These are phyloP conservation scores for Coilia nasus DNA, from an alignment of 2,797 vertebrate genomes.

Conservation along the genomic window DNA sequence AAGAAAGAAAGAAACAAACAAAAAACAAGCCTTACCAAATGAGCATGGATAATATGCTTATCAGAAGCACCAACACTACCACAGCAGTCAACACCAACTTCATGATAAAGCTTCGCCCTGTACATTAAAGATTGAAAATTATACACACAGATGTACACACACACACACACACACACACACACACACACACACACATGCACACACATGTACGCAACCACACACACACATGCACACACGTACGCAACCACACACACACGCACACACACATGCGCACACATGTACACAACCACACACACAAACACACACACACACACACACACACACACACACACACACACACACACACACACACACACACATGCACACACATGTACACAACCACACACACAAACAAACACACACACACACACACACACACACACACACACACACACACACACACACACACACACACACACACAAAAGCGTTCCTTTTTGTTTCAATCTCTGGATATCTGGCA, in stretches of 20 bases:
- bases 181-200: conserved; percentile 27
- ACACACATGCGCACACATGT: neutral
- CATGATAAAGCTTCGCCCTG: neutral
- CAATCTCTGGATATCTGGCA: too few species aligned
- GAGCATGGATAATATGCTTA: neutral
- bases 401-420: conserved; percentile 34
- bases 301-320: conserved; percentile 27
- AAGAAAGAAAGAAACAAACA: neutral
- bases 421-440: too few species aligned
- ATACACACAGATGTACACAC: neutral
- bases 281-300: neutral
- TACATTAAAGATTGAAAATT: neutral
- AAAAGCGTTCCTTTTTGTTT: too few species aligned
- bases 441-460: neutral
- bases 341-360: neutral
- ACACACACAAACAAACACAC: neutral
- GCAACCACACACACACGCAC: neutral
- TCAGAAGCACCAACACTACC: neutral
- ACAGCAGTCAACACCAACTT: neutral
- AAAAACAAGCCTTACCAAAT: neutral
- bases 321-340: too few species aligned
- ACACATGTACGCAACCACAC: too few species aligned
- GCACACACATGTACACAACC: neutral
- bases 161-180: neutral
- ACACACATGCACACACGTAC: too few species aligned